Base-by-base conservation (phyloP, 2,888 invertebrate genomes). In the Bimastos eiseni region DNA sequence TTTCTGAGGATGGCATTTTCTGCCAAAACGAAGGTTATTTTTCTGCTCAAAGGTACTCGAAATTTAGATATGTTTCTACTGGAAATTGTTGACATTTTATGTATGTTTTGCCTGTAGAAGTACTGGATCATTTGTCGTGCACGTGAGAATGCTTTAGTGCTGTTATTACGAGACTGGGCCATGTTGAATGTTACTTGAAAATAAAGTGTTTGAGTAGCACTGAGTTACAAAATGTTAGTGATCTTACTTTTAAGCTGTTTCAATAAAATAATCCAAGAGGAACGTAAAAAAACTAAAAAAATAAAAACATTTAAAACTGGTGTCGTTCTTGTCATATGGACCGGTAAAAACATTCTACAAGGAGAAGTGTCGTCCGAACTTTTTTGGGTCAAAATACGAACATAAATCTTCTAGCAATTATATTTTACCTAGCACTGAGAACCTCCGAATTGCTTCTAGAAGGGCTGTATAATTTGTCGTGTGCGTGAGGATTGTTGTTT, bases 101-200 rank as follows among this genome's bases (percentile, higher is more conserved):
- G 4, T 70, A n/a, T 70, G 30, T 70, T 70, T 70, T 70, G 30
- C 70, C 70, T n/a, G n/a, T 70, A 70, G 70, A 70, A 70, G 70
- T 70, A 8, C 70, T 70, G 70, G n/a, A n/a, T n/a, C 8, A n/a
- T 70, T 70, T 70, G 70, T 70, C 30, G n/a, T 70, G 70, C n/a
- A 13, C n/a, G 70, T 70, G 30, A n/a, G 70, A 70, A 70, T 70
- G 70, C 70, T 70, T 70, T n/a, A 70, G 70, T 70, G n/a, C 70
- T 70, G 70, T 70, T 17, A 70, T n/a, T 70, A 70, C 70, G n/a
- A 70, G 11, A 70, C 70, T 70, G 70, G n/a, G 70, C 70, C 70
- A 70, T 70, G 70, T 70, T 70, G 70, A 70, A 70, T 70, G 70
- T 70, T 70, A 70, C 70, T 70, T 70, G n/a, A 70, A n/a, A 70